Conservation (phyloP, 1,140 invertebrate species). For the Psilanteris sp. region DNA sequence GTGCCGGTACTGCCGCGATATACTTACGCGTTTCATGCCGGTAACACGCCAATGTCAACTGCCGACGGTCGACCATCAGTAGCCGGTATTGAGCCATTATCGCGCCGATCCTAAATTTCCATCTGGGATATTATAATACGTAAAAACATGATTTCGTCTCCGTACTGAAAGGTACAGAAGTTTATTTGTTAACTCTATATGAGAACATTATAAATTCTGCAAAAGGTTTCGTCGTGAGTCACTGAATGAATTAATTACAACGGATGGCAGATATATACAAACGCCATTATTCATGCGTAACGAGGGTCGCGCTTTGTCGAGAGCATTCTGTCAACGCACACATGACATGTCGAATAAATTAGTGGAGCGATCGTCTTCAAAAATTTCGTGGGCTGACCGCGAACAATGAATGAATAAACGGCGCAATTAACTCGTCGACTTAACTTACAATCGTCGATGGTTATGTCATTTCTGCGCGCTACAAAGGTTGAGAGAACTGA, state of each 20-base stretch:
- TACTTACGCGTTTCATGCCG: too few species aligned
- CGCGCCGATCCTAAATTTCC: too few species aligned
- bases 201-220: constrained; percentile 55
- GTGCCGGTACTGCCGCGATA: too few species aligned
- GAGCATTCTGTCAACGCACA: constrained; percentile 48
- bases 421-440: constrained; percentile 3
- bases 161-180: neutral
- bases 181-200: constrained; percentile 38
- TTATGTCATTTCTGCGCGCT: too few species aligned
- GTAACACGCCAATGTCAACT: too few species aligned
- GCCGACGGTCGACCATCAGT: too few species aligned
- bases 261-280: constrained; percentile 26
- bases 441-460: constrained; percentile 2
- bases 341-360: constrained; percentile 60
- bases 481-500: too few species aligned
- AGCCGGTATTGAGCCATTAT: too few species aligned
- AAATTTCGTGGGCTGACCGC: constrained; percentile 35
- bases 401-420: constrained; percentile 20
- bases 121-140: too few species aligned
- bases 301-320: constrained; percentile 57
- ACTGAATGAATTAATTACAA: constrained; percentile 61
- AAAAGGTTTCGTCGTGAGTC: constrained; percentile 52
- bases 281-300: constrained; percentile 60
- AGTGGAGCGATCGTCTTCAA: constrained; percentile 52
- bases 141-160: too few species aligned